A percentile compares a stretch with the other conserved stretches of the same genome.
These are phyloP conservation scores for Orgyia antiqua DNA, from an alignment of 2,888 invertebrate species.

Conservation along the genomic window DNA sequence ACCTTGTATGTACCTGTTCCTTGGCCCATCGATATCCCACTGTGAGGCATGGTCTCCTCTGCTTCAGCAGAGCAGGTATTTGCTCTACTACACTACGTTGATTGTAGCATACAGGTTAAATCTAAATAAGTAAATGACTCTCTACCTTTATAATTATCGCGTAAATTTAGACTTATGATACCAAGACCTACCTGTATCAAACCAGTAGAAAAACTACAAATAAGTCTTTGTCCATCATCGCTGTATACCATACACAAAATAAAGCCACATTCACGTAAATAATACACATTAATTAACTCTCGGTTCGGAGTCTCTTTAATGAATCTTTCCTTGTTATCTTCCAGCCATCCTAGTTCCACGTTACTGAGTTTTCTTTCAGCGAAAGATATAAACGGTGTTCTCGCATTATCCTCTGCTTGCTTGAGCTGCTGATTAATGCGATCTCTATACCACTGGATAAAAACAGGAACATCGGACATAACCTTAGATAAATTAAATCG, in stretches of 20 bases:
- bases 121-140: too few species aligned
- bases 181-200: conserved; percentile 63
- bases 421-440: conserved; percentile 40
- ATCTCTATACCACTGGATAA: conserved; percentile 45
- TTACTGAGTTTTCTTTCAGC: conserved; percentile 33
- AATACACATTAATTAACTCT: conserved; percentile 31
- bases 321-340: conserved; percentile 49
- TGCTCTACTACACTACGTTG: too few species aligned
- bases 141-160: too few species aligned
- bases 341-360: conserved; percentile 38
- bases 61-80: too few species aligned
- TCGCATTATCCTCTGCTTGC: conserved; percentile 28
- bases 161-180: too few species aligned
- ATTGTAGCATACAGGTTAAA: too few species aligned
- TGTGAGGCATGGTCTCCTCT: too few species aligned
- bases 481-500: conserved; percentile 36
- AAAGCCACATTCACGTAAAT: conserved; percentile 46
- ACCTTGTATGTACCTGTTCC: too few species aligned
- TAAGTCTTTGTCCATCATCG: conserved; percentile 55
- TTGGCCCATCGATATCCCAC: too few species aligned
- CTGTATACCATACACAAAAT: conserved; percentile 56
- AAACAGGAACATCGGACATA: conserved; percentile 43
- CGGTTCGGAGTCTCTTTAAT: conserved; percentile 48
- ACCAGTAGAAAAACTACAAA: conserved; percentile 73
- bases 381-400: conserved; percentile 43